These are phyloP conservation scores for Drosophila robusta DNA, from an alignment of 2,888 invertebrate species.

Conservation along the genomic window DNA sequence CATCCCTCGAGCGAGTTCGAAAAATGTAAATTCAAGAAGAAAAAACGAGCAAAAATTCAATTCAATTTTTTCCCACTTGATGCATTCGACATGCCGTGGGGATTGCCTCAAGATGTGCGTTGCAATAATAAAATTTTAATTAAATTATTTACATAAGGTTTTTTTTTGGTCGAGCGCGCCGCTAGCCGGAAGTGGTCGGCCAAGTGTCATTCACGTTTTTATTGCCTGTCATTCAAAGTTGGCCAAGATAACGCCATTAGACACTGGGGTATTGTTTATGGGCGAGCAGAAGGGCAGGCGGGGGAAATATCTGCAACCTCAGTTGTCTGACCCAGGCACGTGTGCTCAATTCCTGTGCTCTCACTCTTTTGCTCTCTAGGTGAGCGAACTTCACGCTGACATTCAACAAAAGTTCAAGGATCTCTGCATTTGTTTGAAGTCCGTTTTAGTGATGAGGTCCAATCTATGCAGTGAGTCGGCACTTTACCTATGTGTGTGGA, in stretches of 20 bases:
- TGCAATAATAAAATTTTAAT: slow-evolving; percentile 71
- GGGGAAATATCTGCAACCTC: slow-evolving; percentile 3
- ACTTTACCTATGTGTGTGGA: slow-evolving; percentile 22
- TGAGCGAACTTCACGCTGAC: slow-evolving; percentile 55
- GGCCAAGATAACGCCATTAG: slow-evolving; percentile 56
- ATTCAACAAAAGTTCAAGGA: slow-evolving; percentile 74
- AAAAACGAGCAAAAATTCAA: slow-evolving; percentile 54
- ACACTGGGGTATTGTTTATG: slow-evolving; percentile 21
- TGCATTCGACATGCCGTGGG: slow-evolving; percentile 22
- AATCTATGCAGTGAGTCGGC: slow-evolving; percentile 36
- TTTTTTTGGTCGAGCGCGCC: background rate
- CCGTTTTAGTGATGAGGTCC: slow-evolving; percentile 14
- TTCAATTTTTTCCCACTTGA: slow-evolving; percentile 42
- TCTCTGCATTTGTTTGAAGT: slow-evolving; percentile 44
- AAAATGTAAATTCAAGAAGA: slow-evolving; percentile 36
- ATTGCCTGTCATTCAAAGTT: slow-evolving; percentile 65
- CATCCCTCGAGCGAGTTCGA: slow-evolving; percentile 37
- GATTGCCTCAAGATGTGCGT: slow-evolving; percentile 20
- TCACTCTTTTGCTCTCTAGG: slow-evolving; percentile 11
- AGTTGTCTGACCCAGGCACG: slow-evolving; percentile 29
- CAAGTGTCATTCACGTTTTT: slow-evolving; percentile 60
- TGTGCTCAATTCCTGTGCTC: slow-evolving; percentile 12
- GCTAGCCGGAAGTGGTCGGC: slow-evolving; percentile 54
- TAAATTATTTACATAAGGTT: slow-evolving; percentile 70
- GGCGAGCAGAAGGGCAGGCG: too few species aligned